phyloP scores from a whole-genome alignment of 2,797 vertebrate species.

The Diplodus puntazzo region DNA sequence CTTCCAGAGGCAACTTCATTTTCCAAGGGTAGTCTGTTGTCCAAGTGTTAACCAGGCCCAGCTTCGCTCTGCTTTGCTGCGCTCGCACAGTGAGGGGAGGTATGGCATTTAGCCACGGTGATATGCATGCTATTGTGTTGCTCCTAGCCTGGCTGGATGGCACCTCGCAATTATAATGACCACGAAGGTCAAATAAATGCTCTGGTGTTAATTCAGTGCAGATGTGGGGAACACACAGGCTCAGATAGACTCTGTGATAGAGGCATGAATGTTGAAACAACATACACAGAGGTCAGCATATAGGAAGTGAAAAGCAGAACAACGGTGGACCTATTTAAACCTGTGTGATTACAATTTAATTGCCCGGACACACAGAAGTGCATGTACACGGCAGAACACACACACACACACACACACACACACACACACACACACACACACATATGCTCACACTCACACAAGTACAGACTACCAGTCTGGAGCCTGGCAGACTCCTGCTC shows the following conservation, averaged over 20 bases:
- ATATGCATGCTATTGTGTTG: conserved; percentile 66
- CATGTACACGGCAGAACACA: conserved; percentile 25
- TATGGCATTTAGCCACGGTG: conserved; percentile 70
- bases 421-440: conserved; percentile 9
- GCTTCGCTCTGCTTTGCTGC: conserved; percentile 47
- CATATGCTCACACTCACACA: conserved; percentile 33
- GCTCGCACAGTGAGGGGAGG: conserved; percentile 46
- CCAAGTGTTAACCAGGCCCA: conserved; percentile 51
- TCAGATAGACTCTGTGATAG: conserved; percentile 58
- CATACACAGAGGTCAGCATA: conserved; percentile 51
- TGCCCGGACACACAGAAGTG: conserved; percentile 63
- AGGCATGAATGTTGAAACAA: conserved; percentile 54
- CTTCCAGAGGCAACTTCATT: conserved; percentile 40
- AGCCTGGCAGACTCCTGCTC: conserved; percentile 68
- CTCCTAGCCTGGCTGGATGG: conserved; percentile 63
- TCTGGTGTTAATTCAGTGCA: conserved; percentile 65
- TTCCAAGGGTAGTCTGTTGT: conserved; percentile 63
- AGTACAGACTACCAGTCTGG: conserved; percentile 75
- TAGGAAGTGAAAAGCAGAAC: conserved; percentile 72
- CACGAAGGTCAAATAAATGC: conserved; percentile 71
- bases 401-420: conserved; percentile 14
- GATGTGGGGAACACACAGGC: conserved; percentile 58
- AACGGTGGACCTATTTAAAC: conserved; percentile 75
- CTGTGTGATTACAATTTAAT: conserved; percentile 80
- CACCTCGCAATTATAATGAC: conserved; percentile 70